Evolutionary conservation across 2,113 vertebrate species (phyloP).

Genomic region (Ptychochromis oligacanthus): DNA sequence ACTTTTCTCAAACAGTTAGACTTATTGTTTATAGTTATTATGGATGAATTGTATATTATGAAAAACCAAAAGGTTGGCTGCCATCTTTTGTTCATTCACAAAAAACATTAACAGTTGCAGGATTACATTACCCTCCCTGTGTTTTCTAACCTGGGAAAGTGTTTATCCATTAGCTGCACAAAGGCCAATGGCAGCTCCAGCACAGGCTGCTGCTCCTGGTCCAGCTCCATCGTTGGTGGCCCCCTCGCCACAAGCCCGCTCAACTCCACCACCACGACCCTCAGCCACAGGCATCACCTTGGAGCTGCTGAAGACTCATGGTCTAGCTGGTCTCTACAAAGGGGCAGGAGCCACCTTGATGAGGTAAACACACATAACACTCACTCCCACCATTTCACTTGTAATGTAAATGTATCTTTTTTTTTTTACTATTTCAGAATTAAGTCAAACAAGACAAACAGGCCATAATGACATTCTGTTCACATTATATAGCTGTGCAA

Average conservation of each 20-base stretch:
- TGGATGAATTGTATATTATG: background rate
- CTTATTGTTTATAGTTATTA: background rate
- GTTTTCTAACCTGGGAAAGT: constrained; percentile 19
- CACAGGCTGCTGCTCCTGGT: constrained; percentile 55
- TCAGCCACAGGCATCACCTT: constrained; percentile 79
- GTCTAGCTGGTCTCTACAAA: constrained; percentile 82
- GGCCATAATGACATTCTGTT: background rate
- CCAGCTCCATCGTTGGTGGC: constrained; percentile 49
- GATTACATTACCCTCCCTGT: background rate
- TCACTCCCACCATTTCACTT: background rate
- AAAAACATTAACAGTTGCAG: background rate
- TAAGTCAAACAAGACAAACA: background rate
- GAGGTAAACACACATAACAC: constrained; percentile 78
- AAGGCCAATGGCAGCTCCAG: constrained; percentile 53
- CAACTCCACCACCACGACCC: constrained; percentile 41
- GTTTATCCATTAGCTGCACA: constrained; percentile 70
- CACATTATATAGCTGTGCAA: background rate
- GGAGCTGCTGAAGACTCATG: constrained; percentile 80
- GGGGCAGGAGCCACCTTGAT: constrained; percentile 85
- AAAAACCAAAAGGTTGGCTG: background rate
- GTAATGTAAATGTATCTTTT: background rate
- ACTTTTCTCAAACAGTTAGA: background rate
- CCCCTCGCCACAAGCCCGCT: background rate
- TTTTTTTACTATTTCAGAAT: background rate
- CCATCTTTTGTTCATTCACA: background rate